Conservation (phyloP, 2,797 vertebrate species). For the Limnodromus scolopaceus region DNA sequence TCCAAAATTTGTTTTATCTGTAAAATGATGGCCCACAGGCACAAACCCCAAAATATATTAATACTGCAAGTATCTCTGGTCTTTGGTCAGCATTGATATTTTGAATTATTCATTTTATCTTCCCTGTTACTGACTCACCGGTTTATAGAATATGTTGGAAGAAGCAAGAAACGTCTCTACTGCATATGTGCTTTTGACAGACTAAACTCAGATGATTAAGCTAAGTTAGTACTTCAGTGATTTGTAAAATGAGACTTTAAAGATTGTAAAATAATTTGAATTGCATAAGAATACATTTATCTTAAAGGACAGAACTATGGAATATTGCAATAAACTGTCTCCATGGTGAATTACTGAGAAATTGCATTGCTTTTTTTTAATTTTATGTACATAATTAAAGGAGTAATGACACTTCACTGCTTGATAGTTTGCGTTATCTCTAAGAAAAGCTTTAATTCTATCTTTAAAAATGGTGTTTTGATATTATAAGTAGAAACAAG, state of each 20-base stretch:
- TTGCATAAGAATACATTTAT: not conserved
- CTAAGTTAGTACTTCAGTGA: slow-evolving; percentile 7
- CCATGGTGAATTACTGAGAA: not conserved
- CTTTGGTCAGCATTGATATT: slow-evolving; percentile 1
- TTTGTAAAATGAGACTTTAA: slow-evolving; percentile 19
- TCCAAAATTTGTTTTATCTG: not conserved
- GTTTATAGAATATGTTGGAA: slow-evolving; percentile 17
- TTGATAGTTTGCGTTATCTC: not conserved
- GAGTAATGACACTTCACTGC: not conserved
- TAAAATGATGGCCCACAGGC: not conserved
- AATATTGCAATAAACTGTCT: not conserved
- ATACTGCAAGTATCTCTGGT: not conserved
- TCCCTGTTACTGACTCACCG: not conserved
- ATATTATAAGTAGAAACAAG: not conserved
- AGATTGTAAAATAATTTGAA: slow-evolving; percentile 1
- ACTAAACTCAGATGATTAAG: not conserved
- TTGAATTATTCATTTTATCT: slow-evolving; percentile 39
- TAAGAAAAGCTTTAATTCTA: not conserved
- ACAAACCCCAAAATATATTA: not conserved
- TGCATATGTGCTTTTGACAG: not conserved
- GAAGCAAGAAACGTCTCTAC: not conserved
- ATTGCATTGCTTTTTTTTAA: not conserved
- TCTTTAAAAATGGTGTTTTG: not conserved
- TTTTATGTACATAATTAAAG: slow-evolving; percentile 18
- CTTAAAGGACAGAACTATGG: not conserved